Evolutionary conservation across 2,888 invertebrate genomes (phyloP).

Genomic region (Cryptocheilus praepositus): DNA sequence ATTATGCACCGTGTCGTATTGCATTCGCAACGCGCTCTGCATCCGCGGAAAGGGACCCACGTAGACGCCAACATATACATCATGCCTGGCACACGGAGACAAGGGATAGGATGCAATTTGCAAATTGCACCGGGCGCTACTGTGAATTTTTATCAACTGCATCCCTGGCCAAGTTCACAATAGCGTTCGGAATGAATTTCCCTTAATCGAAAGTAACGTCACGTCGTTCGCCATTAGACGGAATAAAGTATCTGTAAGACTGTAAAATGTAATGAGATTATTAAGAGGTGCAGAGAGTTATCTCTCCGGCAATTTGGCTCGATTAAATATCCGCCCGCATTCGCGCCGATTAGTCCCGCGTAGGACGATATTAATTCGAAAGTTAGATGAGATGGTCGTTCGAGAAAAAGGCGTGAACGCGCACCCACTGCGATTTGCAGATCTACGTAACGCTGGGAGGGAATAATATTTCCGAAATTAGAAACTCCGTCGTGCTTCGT

Average conservation of each 20-base stretch:
- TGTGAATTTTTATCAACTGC: slow-evolving; percentile 46
- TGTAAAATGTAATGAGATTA: slow-evolving; percentile 8
- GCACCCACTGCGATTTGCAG: no score
- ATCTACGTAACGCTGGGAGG: no score
- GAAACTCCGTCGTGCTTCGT: no score
- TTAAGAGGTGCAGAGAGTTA: not conserved
- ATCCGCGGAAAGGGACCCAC: slow-evolving; percentile 21
- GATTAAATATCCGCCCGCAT: no score
- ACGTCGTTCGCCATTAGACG: not conserved
- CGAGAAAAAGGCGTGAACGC: no score
- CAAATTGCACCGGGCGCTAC: slow-evolving; percentile 33
- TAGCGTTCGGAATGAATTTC: slow-evolving; percentile 31
- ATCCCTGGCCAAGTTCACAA: not conserved
- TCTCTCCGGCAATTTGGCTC: not conserved
- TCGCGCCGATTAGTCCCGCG: no score
- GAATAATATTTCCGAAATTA: no score
- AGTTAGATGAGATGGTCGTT: no score
- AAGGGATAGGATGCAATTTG: slow-evolving; percentile 39
- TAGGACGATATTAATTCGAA: no score
- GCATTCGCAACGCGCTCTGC: slow-evolving; percentile 40
- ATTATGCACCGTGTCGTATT: slow-evolving; percentile 47
- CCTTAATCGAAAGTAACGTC: slow-evolving; percentile 22
- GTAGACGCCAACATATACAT: slow-evolving; percentile 19
- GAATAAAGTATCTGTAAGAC: slow-evolving; percentile 21
- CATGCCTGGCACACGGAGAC: slow-evolving; percentile 6